These are phyloP conservation scores for Hirtodrosophila alboralis DNA, from an alignment of 2,888 invertebrate genomes.

Conservation along the genomic window DNA sequence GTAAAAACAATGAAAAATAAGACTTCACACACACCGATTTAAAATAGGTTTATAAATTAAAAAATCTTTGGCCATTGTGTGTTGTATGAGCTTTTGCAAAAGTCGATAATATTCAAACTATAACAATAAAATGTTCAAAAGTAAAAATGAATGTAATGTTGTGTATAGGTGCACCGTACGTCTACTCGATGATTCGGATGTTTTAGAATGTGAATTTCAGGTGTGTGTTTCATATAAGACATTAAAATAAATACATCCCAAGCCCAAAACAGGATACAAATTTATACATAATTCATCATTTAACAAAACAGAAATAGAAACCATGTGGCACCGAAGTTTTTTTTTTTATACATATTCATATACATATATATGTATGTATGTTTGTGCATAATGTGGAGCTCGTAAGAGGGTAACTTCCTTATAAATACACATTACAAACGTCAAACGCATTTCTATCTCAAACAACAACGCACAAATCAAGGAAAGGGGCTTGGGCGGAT, in stretches of 20 bases:
- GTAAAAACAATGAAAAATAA: slow-evolving; percentile 29
- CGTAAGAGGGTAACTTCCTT: slow-evolving; percentile 18
- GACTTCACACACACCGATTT: slow-evolving; percentile 1
- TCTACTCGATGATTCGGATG: slow-evolving; percentile 94
- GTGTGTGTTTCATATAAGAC: slow-evolving; percentile 84
- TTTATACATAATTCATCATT: neutral
- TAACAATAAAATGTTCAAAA: slow-evolving; percentile 79
- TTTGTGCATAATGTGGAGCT: slow-evolving; percentile 5
- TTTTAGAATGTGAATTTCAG: slow-evolving; percentile 96
- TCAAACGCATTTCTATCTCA: slow-evolving; percentile 1
- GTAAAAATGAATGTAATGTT: slow-evolving; percentile 90
- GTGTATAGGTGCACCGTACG: slow-evolving; percentile 94
- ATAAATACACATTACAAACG: neutral
- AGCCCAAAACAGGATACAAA: too few relatives aligned
- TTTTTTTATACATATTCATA: neutral
- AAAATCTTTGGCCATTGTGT: slow-evolving; percentile 1
- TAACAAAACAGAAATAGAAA: neutral
- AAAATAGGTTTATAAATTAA: slow-evolving; percentile 15
- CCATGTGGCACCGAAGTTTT: slow-evolving; percentile 1
- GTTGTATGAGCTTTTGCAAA: slow-evolving; percentile 38
- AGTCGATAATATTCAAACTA: slow-evolving; percentile 49
- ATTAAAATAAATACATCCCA: neutral
- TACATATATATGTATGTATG: slow-evolving; percentile 1
- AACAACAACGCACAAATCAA: slow-evolving; percentile 1
- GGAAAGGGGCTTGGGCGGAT: too few relatives aligned